Conservation (phyloP, 2,888 invertebrate genomes). For the Hyppa rectilinea region DNA sequence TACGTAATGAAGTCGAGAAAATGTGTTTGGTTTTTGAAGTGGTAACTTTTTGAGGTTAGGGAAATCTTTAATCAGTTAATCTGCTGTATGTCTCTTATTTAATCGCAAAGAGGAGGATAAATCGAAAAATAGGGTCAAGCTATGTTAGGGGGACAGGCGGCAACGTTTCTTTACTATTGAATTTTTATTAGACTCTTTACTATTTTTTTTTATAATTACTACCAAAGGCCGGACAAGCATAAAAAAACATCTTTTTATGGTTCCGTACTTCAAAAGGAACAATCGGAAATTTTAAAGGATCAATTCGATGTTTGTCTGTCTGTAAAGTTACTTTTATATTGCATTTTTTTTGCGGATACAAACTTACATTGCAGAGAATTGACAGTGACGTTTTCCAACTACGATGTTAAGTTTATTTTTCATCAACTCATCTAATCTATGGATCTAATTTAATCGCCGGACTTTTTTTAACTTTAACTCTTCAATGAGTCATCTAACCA, state of each 20-base stretch:
- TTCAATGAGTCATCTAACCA: not conserved
- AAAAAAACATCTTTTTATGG: too few relatives aligned
- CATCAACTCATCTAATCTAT: too few relatives aligned
- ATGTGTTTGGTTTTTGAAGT: not conserved
- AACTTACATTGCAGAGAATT: too few relatives aligned
- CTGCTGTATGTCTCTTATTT: not conserved
- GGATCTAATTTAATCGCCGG: too few relatives aligned
- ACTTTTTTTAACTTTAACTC: not conserved
- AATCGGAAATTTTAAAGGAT: too few relatives aligned
- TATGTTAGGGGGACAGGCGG: not conserved
- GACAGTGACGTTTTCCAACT: too few relatives aligned
- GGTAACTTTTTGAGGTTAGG: not conserved
- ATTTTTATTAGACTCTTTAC: not conserved
- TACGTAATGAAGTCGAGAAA: conserved; percentile 44
- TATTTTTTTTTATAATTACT: not conserved
- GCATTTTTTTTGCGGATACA: too few relatives aligned
- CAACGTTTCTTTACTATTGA: not conserved
- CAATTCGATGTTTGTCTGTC: too few relatives aligned
- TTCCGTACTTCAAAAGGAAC: too few relatives aligned
- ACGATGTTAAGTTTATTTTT: too few relatives aligned
- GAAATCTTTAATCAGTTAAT: conserved; percentile 18
- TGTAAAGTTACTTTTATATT: too few relatives aligned
- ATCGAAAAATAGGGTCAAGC: not conserved
- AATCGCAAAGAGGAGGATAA: not conserved
- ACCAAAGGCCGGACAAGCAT: not conserved